Percentiles rank a stretch among this genome's conserved stretches.
phyloP scores from a whole-genome alignment of 2,797 vertebrate genomes.

The Lagorchestes hirsutus region DNA sequence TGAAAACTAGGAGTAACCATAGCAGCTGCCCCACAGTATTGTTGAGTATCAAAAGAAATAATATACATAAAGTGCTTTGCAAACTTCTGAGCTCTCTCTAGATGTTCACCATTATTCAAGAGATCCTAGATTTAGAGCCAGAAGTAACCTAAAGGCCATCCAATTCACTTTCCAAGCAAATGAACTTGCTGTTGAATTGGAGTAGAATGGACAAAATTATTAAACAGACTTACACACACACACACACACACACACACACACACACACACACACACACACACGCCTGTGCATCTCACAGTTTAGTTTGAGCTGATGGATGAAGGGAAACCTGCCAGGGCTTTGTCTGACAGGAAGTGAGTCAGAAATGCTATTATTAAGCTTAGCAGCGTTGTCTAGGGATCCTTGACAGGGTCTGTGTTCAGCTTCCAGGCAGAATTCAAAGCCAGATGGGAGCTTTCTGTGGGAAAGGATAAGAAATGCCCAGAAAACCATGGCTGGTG shows the following conservation, averaged over 20 bases:
- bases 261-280: not conserved
- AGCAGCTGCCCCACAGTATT: too few relatives aligned
- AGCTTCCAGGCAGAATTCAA: not conserved
- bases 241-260: not conserved
- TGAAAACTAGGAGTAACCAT: not conserved
- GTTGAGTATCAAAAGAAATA: not conserved
- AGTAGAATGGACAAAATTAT: not conserved
- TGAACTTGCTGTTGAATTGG: not conserved
- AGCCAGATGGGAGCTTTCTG: conserved; percentile 41
- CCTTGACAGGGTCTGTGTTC: not conserved
- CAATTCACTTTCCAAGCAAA: not conserved
- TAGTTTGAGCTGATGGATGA: conserved; percentile 26
- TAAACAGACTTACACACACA: not conserved
- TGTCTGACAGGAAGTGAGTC: not conserved
- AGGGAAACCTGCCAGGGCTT: not conserved
- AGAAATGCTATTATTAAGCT: not conserved
- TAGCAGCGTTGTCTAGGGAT: not conserved
- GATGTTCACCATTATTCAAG: not conserved
- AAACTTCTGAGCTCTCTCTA: not conserved
- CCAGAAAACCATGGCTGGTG: not conserved
- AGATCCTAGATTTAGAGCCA: not conserved
- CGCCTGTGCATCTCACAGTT: not conserved
- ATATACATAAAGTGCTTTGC: too few relatives aligned
- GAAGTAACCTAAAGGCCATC: not conserved
- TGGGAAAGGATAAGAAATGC: not conserved